Base-by-base conservation (phyloP, 2,113 vertebrate species). In the Plotosus lineatus region DNA sequence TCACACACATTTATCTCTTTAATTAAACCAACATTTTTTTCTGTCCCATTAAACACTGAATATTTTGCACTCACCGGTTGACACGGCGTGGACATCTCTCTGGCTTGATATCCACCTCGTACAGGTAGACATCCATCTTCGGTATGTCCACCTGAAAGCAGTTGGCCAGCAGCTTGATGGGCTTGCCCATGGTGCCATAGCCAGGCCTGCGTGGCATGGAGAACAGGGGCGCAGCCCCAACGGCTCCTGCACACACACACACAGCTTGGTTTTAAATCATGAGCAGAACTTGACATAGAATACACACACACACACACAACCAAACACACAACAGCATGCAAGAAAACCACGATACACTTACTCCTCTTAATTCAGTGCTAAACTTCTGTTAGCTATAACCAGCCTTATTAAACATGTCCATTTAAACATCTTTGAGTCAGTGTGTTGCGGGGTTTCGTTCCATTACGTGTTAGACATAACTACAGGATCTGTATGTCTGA, bases 121-220 rank as follows among this genome's bases (percentile, higher is more conserved):
- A 99, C 90, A 98, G 95, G 92, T 97, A 98, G 89, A 99, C 97
- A 65, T 99, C 97, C 87, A 99, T 98, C 94, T 99, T 98, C 93
- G 97, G 97, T 89, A 99, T 98, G 89, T 99, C 97, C 94, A 99
- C 97, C 94, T 99, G 96, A 93, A 98, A 98, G 94, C 96, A 98
- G 94, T 99, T 98, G 93, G 97, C 97, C 94, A 99, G 91, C 88
- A 99, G 93, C 90, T 98, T 97, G 94, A 99, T 99, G 90, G 96
- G 95, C 85, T 99, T 99, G 86, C 97, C 97, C 91, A 98, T 93
- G 90, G 96, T 96, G 94, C 97, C 97, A 96, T 96, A 97, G 91
- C 97, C 95, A 21, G 97, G 97, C 82, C 97, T 94, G 86, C 96
- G 94, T 87, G 97, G 97, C 92, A 96, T 93, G 88, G 96, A 89